Evolutionary conservation across 2,113 vertebrate genomes (phyloP).

Genomic region (Crotalus helleri): DNA sequence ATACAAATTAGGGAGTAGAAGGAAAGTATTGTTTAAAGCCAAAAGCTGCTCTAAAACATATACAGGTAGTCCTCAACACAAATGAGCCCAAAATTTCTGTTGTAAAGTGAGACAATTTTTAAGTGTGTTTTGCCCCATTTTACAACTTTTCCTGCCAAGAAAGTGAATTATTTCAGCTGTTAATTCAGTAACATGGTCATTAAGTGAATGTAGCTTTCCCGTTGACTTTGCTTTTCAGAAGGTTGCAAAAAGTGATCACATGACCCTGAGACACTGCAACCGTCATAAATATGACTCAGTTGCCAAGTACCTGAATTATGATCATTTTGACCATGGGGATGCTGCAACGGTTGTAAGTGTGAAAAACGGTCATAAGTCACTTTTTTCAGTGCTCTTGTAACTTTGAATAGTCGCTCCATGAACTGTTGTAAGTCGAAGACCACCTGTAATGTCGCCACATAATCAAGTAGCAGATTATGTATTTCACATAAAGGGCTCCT

Average conservation of each 20-base stretch:
- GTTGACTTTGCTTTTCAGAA: neutral
- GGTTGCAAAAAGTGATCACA: too few relatives aligned
- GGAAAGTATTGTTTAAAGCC: neutral
- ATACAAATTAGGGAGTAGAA: neutral
- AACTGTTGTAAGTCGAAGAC: too few relatives aligned
- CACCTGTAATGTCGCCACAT: neutral
- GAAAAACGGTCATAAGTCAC: too few relatives aligned
- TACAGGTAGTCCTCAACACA: neutral
- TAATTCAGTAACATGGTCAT: neutral
- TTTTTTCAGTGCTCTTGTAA: too few relatives aligned
- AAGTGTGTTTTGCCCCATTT: neutral
- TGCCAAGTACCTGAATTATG: too few relatives aligned
- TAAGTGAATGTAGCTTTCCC: neutral
- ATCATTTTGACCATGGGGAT: too few relatives aligned
- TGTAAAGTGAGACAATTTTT: neutral
- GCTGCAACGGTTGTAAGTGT: too few relatives aligned
- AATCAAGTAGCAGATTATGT: neutral
- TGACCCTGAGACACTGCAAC: too few relatives aligned
- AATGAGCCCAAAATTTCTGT: neutral
- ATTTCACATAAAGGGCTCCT: neutral
- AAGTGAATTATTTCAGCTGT: neutral
- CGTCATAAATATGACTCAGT: too few relatives aligned
- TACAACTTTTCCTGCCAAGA: neutral
- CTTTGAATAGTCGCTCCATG: too few relatives aligned
- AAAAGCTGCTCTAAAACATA: neutral